Base-by-base conservation (phyloP, 92 coral and sea anemone species). In the Phenganax stokvisi region DNA sequence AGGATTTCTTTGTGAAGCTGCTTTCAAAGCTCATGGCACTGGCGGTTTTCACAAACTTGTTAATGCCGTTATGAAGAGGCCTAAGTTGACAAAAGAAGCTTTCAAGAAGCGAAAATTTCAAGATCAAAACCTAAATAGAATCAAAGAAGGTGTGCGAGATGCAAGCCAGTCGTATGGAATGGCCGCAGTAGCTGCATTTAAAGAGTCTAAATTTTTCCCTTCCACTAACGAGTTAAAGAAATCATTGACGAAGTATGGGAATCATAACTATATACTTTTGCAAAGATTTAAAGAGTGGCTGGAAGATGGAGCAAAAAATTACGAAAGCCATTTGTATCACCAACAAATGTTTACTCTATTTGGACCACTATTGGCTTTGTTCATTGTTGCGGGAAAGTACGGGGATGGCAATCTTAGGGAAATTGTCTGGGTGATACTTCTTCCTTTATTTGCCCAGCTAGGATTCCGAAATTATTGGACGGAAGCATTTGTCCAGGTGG, bases 1-100 rank as follows among this genome's bases (percentile, higher is more conserved):
- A 81, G 88, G 88, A 10, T 86, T 63, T 51, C 81, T 81, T 54
- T 72, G 87, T 70, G 80, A 80, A 72, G 88, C 88, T 28, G 68
- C 72, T 47, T 85, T 85, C 60, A 85, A 85, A 80, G 84, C 74
- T n/a, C 81, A 80, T 10, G 85, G 88, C 6, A 47, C 44, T 70
- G 85, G 81, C 0, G 74, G 76, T 3, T 73, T 86, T n/a, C 88
- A 81, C 58, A 72, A 64, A 54, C 64, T 86, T n/a, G 30, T 57
- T 10, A 73, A 60, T 44, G 55, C 27, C 28, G 82, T 86, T 3
- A 86, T 81, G 79, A 86, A 81, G 8, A 9, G 85, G 37, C 77
- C 85, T 8, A 86, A 86, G 37, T 56, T 81, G 12, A 81, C 76
- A 15, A 8, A 59, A 31, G 83, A 86, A 27, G 83, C 54, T 9